phyloP scores from a whole-genome alignment of 2,113 vertebrate genomes.

The Chelonoidis abingdonii region DNA sequence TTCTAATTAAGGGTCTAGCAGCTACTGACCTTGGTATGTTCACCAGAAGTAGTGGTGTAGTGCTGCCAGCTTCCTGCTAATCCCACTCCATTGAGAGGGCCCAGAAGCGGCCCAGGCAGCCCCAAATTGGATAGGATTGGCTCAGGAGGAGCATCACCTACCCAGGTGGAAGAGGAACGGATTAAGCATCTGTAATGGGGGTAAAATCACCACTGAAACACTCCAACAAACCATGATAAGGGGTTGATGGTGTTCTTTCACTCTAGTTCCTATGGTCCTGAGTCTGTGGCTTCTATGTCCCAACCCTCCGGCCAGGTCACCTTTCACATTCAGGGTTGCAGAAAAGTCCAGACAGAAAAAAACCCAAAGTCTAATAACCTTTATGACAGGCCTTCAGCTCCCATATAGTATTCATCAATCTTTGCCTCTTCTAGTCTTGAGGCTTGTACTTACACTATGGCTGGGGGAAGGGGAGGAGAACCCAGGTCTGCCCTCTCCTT shows the following conservation, averaged over 20 bases:
- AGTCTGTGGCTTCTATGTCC: background rate
- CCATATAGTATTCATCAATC: too few relatives aligned
- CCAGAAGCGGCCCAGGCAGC: slow-evolving; percentile 25
- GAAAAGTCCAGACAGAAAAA: background rate
- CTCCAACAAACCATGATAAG: background rate
- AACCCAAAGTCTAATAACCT: background rate
- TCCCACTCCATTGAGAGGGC: slow-evolving; percentile 39
- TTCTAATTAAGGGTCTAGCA: slow-evolving; percentile 23
- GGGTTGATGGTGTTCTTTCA: background rate
- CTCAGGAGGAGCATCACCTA: slow-evolving; percentile 51
- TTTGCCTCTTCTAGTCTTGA: background rate
- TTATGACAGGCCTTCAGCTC: too few relatives aligned
- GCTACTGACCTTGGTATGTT: slow-evolving; percentile 58
- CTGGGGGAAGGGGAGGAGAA: background rate
- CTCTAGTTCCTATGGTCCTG: background rate
- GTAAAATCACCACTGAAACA: background rate
- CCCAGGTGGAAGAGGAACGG: slow-evolving; percentile 27
- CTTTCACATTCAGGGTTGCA: background rate
- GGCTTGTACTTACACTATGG: background rate
- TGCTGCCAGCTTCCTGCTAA: slow-evolving; percentile 56
- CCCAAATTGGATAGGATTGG: slow-evolving; percentile 15
- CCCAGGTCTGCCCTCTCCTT: background rate
- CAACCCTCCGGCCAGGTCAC: background rate
- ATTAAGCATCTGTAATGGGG: background rate
- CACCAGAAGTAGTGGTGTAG: slow-evolving; percentile 36